Conservation (phyloP, 2,888 invertebrate species). For the Amphiduros pacificus region DNA sequence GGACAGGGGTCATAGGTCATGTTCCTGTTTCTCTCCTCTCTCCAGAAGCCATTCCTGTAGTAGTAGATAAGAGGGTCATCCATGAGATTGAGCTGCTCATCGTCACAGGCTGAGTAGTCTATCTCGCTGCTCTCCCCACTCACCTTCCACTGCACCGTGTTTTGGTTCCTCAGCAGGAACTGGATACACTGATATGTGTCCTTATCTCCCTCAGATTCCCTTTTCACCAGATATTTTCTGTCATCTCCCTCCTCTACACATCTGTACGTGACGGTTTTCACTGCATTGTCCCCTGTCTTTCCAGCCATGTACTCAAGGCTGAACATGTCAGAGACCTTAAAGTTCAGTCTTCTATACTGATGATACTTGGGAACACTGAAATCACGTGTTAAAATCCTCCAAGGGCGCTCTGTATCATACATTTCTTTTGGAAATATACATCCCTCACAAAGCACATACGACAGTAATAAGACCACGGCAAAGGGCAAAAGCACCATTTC, state of each 20-base stretch:
- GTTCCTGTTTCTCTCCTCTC: background rate
- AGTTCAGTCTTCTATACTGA: background rate
- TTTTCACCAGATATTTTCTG: background rate
- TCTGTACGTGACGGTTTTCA: background rate
- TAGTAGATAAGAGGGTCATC: background rate
- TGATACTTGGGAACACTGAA: background rate
- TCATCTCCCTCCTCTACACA: background rate
- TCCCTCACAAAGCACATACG: background rate
- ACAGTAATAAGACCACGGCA: background rate
- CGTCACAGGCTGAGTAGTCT: background rate
- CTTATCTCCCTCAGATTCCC: background rate
- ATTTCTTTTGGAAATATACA: conserved; percentile 1
- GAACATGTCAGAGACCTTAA: background rate
- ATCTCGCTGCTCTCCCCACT: background rate
- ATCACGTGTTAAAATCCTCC: background rate
- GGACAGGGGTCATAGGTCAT: background rate
- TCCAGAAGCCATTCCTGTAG: background rate
- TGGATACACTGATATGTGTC: background rate
- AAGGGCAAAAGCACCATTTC: background rate
- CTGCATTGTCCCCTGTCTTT: background rate
- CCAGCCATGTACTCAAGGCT: background rate
- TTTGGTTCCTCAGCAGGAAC: background rate
- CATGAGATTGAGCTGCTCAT: background rate
- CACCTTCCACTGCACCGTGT: background rate
- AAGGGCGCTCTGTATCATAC: background rate